Base-by-base conservation (phyloP, 2,797 vertebrate genomes). In the Pterois miles region DNA sequence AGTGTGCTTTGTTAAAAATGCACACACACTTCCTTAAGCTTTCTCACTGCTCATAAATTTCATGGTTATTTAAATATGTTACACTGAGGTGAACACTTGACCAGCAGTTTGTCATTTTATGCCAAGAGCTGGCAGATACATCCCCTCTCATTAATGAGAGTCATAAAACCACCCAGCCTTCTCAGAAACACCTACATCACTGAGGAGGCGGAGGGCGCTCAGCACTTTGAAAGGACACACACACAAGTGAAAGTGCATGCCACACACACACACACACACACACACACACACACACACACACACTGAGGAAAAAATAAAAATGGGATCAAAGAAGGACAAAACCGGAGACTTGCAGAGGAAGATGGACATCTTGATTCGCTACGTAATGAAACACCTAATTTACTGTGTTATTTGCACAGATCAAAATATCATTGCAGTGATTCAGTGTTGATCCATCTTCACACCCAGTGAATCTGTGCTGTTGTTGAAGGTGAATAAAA, bases 171-270 rank as follows among this genome's bases (percentile, higher is more conserved):
- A 74, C 13, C 48, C 5, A 3, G 63, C 56, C 66, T 66, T 66
- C 65, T 64, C 53, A 1, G 82, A 79, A 80, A 76, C 63, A 74
- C 40, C 27, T 56, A 22, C 43, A 74, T 66, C 73, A 71, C 29
- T 9, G 62, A 83, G 72, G 64, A n/a, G 43, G 43, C 20, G 18
- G 43, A 82, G 34, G 60, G 34, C 18, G 53, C 40, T 79, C 71
- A 76, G 78, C 80, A 75, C 74, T 87, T 78, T 82, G 13, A 76
- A 73, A 83, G 78, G 81, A 80, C 83, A 70, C 18, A 33, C 66
- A 57, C 56, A 70, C 22, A 56, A 23, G 46, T 29, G 8, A 18
- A 65, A 36, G 58, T 13, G 11, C 11, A 25, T 22, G n/a, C 58
- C 16, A 31, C 40, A 8, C 2, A 16, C 25, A 29, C 29, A 13